phyloP scores from a whole-genome alignment of 2,888 invertebrate genomes.

The Acrobasis repandana region DNA sequence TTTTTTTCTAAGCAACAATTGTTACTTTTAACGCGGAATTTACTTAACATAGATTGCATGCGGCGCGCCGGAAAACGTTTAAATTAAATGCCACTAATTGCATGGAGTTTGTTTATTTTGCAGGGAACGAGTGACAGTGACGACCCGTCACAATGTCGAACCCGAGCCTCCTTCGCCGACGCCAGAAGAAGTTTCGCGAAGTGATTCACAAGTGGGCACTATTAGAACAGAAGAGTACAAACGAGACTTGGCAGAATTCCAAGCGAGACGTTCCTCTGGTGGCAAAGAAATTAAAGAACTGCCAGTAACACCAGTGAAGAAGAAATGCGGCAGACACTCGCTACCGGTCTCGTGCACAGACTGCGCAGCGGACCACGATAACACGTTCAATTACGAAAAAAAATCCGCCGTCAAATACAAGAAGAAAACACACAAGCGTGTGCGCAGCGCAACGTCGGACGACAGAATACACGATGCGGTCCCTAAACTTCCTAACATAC shows the following conservation, averaged over 20 bases:
- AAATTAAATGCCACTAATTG: slow-evolving; percentile 21
- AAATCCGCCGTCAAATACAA: slow-evolving; percentile 69
- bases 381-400: slow-evolving; percentile 73
- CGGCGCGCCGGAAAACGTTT: slow-evolving; percentile 15
- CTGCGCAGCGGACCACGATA: slow-evolving; percentile 64
- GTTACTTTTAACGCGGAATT: slow-evolving; percentile 36
- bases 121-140: slow-evolving; percentile 76
- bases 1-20: slow-evolving; percentile 44
- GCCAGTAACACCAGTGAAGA: slow-evolving; percentile 59
- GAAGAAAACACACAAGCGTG: slow-evolving; percentile 58
- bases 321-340: slow-evolving; percentile 70
- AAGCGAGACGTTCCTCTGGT: slow-evolving; percentile 63
- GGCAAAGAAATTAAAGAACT: slow-evolving; percentile 47
- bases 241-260: slow-evolving; percentile 74
- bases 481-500: slow-evolving; percentile 74
- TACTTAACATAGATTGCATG: slow-evolving; percentile 29
- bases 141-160: slow-evolving; percentile 55
- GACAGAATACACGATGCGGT: slow-evolving; percentile 51
- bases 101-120: slow-evolving; percentile 29
- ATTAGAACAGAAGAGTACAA: slow-evolving; percentile 78
- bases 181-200: slow-evolving; percentile 41
- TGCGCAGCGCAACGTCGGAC: slow-evolving; percentile 54
- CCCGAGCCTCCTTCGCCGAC: slow-evolving; percentile 40
- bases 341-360: slow-evolving; percentile 71
- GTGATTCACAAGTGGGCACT: slow-evolving; percentile 56